Evolutionary conservation across 2,797 vertebrate species (phyloP).

Genomic region (Argya squamiceps): DNA sequence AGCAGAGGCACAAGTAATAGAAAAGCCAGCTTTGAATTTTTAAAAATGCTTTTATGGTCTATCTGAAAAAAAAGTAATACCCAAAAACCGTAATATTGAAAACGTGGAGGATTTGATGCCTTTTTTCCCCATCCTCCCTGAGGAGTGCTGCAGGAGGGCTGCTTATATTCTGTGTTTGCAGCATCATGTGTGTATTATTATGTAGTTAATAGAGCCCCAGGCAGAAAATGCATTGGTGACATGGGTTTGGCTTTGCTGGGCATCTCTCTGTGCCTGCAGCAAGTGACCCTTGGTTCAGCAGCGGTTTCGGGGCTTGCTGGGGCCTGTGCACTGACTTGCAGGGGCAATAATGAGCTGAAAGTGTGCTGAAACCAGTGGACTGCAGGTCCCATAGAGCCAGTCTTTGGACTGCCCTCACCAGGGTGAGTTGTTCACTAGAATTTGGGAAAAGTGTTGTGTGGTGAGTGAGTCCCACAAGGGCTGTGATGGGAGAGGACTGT

Average conservation of each 20-base stretch:
- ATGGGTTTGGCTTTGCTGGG: not conserved
- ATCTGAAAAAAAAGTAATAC: not conserved
- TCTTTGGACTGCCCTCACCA: not conserved
- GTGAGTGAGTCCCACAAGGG: not conserved
- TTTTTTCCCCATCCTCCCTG: not conserved
- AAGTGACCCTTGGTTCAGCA: not conserved
- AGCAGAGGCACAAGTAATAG: constrained; percentile 11
- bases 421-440: accelerated
- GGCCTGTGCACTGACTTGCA: not conserved
- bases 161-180: not conserved
- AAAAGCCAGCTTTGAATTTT: constrained; percentile 46
- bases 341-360: not conserved
- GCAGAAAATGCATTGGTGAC: not conserved
- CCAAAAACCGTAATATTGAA: accelerated
- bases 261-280: not conserved
- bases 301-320: not conserved
- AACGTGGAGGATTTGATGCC: not conserved
- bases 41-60: not conserved
- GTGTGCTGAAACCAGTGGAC: not conserved
- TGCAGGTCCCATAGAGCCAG: not conserved
- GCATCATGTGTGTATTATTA: accelerated
- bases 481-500: not conserved
- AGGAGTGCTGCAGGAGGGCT: accelerated
- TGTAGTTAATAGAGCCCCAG: not conserved
- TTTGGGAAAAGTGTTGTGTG: not conserved